These are phyloP conservation scores for Serripes groenlandicus DNA, from an alignment of 2,888 invertebrate species.

Conservation along the genomic window DNA sequence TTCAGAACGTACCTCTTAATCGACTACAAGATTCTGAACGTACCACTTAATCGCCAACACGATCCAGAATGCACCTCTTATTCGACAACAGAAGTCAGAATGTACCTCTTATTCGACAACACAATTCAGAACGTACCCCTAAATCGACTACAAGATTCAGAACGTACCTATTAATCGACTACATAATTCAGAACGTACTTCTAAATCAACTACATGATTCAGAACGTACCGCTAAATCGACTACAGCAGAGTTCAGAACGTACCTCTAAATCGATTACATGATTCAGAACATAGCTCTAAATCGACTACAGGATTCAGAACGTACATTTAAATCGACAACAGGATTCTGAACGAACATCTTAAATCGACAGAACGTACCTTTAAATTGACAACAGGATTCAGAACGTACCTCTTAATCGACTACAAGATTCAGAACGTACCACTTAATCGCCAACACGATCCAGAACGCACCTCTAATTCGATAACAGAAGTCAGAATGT, in stretches of 20 bases:
- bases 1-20: conserved; percentile 53
- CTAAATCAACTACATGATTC: conserved; percentile 50
- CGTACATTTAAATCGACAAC: conserved; percentile 54
- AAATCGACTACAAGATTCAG: conserved; percentile 51
- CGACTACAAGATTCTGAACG: conserved; percentile 42
- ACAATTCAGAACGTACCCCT: conserved; percentile 44
- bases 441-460: conserved; percentile 54
- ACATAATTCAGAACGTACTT: conserved; percentile 45
- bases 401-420: conserved; percentile 54
- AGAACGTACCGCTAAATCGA: conserved; percentile 54
- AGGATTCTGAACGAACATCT: too few relatives aligned
- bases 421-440: conserved; percentile 41
- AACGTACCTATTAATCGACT: conserved; percentile 54
- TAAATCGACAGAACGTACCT: conserved; percentile 51
- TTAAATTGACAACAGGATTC: conserved; percentile 51
- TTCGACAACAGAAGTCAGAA: conserved; percentile 46
- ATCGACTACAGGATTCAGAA: conserved; percentile 48
- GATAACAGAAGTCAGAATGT: conserved; percentile 35
- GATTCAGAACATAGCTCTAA: conserved; percentile 49
- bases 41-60: conserved; percentile 55
- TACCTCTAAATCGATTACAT: conserved; percentile 57
- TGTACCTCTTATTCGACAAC: conserved; percentile 54
- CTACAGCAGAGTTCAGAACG: conserved; percentile 29
- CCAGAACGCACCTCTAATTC: conserved; percentile 51
- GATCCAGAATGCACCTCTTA: conserved; percentile 49